phyloP scores from a whole-genome alignment of 2,888 invertebrate genomes.

The Ecdyonurus torrentis region DNA sequence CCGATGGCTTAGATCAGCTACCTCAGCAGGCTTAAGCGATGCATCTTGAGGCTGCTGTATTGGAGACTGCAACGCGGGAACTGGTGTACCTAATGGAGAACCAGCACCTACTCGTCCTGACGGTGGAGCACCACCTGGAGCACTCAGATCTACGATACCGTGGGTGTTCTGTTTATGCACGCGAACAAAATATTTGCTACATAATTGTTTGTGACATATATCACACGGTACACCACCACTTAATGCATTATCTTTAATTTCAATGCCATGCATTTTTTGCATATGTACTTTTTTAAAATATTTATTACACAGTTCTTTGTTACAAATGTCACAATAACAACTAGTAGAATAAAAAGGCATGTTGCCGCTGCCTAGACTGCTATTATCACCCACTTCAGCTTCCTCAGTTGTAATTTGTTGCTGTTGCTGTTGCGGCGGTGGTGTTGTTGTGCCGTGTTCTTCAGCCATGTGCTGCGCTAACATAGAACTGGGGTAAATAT shows the following conservation, averaged over 20 bases:
- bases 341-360: constrained; percentile 50
- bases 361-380: constrained; percentile 1
- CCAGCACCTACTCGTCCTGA: constrained; percentile 7
- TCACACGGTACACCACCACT: constrained; percentile 91
- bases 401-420: constrained; percentile 21
- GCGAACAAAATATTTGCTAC: constrained; percentile 92
- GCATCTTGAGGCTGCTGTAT: constrained; percentile 22
- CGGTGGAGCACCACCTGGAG: constrained; percentile 17
- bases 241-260: constrained; percentile 81
- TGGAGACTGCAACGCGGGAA: background rate
- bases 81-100: background rate
- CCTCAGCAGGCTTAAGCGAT: constrained; percentile 34
- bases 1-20: constrained; percentile 39
- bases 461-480: constrained; percentile 51
- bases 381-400: constrained; percentile 16
- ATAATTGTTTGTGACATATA: constrained; percentile 95
- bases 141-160: constrained; percentile 78
- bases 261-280: constrained; percentile 95
- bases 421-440: constrained; percentile 16
- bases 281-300: constrained; percentile 96
- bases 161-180: constrained; percentile 98
- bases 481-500: constrained; percentile 41
- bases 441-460: constrained; percentile 37
- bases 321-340: constrained; percentile 93
- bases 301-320: constrained; percentile 97